Evolutionary conservation across 2,113 vertebrate species (phyloP).

Genomic region (Daubentonia madagascariensis): DNA sequence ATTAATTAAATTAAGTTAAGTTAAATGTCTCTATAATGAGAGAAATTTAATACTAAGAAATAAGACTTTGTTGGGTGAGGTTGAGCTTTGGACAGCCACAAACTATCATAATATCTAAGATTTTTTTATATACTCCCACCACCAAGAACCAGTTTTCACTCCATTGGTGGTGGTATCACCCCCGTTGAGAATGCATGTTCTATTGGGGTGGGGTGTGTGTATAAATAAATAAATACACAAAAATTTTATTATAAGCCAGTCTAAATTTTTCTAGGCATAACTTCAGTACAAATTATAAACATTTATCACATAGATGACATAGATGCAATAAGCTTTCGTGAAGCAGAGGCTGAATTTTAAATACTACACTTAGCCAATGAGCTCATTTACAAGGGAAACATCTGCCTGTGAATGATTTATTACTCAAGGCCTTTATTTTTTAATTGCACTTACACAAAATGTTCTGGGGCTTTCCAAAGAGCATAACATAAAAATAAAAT

Average conservation of each 20-base stretch:
- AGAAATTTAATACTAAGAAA: background rate
- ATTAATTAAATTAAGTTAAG: conserved; percentile 1
- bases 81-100: background rate
- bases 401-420: conserved; percentile 23
- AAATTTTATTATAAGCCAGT: background rate
- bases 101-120: background rate
- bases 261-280: background rate
- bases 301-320: background rate
- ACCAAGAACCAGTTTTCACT: background rate
- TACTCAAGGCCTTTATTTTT: background rate
- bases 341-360: background rate
- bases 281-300: background rate
- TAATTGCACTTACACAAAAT: background rate
- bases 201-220: background rate
- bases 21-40: background rate
- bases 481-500: background rate
- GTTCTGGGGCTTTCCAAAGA: background rate
- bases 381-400: background rate
- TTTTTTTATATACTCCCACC: background rate
- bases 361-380: background rate
- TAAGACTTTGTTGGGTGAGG: background rate
- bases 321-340: background rate
- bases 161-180: too few relatives aligned
- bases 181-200: background rate
- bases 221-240: background rate